phyloP scores from a whole-genome alignment of 1,140 invertebrate genomes.

The Drosophila kohkoa region DNA sequence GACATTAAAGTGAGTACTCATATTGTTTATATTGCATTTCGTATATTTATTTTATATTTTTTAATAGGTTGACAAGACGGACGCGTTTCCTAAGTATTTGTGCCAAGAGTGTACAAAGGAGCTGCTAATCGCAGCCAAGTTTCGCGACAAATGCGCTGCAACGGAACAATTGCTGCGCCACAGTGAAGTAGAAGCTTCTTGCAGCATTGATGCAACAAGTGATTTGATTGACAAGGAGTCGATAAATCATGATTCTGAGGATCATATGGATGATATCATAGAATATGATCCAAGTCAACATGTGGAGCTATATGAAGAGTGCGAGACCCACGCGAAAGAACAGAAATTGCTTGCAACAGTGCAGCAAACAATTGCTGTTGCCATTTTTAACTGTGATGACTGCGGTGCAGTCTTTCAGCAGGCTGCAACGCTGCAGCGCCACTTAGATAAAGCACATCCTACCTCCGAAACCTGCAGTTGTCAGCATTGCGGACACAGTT shows the following conservation, averaged over 20 bases:
- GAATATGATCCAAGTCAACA: slow-evolving; percentile 43
- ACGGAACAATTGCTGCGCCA: slow-evolving; percentile 29
- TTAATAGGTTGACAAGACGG: slow-evolving; percentile 37
- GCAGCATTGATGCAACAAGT: neutral
- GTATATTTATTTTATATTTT: neutral
- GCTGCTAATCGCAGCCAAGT: slow-evolving; percentile 60
- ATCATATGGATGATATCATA: slow-evolving; percentile 32
- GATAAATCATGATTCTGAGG: neutral
- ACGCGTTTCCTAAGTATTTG: slow-evolving; percentile 57
- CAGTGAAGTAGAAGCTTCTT: neutral
- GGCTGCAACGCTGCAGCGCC: slow-evolving; percentile 40
- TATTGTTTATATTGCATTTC: neutral
- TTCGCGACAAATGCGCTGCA: slow-evolving; percentile 57
- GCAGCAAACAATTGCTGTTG: neutral
- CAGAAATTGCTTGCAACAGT: too few species aligned
- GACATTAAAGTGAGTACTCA: slow-evolving; percentile 47
- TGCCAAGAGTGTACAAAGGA: slow-evolving; percentile 65
- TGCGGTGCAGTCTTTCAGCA: slow-evolving; percentile 65
- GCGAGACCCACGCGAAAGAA: neutral
- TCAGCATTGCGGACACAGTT: slow-evolving; percentile 41
- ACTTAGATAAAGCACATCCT: slow-evolving; percentile 50
- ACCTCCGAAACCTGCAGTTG: slow-evolving; percentile 28
- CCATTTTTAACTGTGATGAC: slow-evolving; percentile 45
- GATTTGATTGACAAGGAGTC: neutral
- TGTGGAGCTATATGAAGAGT: slow-evolving; percentile 22